phyloP scores from a whole-genome alignment of 2,888 invertebrate species.

The Busseola fusca region DNA sequence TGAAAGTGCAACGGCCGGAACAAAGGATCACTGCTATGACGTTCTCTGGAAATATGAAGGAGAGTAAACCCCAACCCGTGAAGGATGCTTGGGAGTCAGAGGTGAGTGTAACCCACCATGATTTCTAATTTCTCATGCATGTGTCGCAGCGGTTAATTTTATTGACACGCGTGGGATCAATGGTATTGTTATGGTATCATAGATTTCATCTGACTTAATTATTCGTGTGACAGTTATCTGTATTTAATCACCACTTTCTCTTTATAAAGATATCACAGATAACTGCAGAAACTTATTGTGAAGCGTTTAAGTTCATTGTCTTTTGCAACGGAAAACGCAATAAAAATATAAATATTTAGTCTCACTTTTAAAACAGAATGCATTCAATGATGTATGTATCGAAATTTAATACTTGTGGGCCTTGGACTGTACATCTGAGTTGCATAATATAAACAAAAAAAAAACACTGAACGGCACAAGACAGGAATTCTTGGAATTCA shows the following conservation, averaged over 20 bases:
- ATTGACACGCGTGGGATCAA: conserved; percentile 69
- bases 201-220: conserved; percentile 75
- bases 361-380: conserved; percentile 23
- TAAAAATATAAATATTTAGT: neutral
- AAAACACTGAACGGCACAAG: neutral
- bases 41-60: conserved; percentile 86
- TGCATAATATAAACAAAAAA: conserved; percentile 7
- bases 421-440: conserved; percentile 12
- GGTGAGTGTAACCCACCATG: conserved; percentile 77
- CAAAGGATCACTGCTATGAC: conserved; percentile 80
- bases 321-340: conserved; percentile 20
- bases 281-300: conserved; percentile 26
- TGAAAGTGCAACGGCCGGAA: conserved; percentile 76
- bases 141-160: conserved; percentile 62
- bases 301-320: conserved; percentile 19
- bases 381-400: conserved; percentile 15
- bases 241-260: conserved; percentile 74
- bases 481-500: neutral
- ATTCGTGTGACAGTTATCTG: conserved; percentile 72
- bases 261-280: conserved; percentile 50
- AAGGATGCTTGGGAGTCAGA: conserved; percentile 87
- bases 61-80: conserved; percentile 81
- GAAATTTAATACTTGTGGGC: conserved; percentile 33
- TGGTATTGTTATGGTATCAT: conserved; percentile 71
- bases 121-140: conserved; percentile 69